phyloP scores from a whole-genome alignment of 2,113 vertebrate genomes.

The Trinectes maculatus region DNA sequence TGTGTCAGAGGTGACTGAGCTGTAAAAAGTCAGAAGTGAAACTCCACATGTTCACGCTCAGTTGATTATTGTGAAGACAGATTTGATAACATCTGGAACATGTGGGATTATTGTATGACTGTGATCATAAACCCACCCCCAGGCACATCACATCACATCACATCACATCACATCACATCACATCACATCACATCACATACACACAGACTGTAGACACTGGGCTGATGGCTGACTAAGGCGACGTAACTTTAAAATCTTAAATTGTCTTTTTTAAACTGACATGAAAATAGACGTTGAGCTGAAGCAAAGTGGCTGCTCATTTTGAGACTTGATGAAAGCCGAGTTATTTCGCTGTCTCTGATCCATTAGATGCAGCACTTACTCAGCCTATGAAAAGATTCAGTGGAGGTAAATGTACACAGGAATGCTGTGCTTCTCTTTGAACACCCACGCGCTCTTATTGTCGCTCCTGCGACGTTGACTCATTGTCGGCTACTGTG shows the following conservation, averaged over 20 bases:
- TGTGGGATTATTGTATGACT: too few species aligned
- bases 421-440: slow-evolving; percentile 43
- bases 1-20: not conserved
- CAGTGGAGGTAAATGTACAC: slow-evolving; percentile 30
- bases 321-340: not conserved
- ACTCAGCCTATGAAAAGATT: slow-evolving; percentile 49
- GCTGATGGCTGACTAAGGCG: too few species aligned
- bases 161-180: too few species aligned
- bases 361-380: slow-evolving; percentile 13
- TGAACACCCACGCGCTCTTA: slow-evolving; percentile 60
- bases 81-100: too few species aligned
- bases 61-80: not conserved
- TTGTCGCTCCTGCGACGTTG: slow-evolving; percentile 53
- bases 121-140: too few species aligned
- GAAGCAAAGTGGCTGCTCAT: not conserved
- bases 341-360: not conserved
- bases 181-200: too few species aligned
- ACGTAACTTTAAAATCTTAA: too few species aligned
- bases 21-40: not conserved
- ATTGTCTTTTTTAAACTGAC: too few species aligned
- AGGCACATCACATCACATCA: not conserved
- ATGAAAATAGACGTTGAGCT: not conserved
- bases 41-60: not conserved
- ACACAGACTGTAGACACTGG: too few species aligned
- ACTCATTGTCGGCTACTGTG: slow-evolving; percentile 54